Conservation (phyloP, 2,888 invertebrate genomes). For the Oscheius sp. region DNA sequence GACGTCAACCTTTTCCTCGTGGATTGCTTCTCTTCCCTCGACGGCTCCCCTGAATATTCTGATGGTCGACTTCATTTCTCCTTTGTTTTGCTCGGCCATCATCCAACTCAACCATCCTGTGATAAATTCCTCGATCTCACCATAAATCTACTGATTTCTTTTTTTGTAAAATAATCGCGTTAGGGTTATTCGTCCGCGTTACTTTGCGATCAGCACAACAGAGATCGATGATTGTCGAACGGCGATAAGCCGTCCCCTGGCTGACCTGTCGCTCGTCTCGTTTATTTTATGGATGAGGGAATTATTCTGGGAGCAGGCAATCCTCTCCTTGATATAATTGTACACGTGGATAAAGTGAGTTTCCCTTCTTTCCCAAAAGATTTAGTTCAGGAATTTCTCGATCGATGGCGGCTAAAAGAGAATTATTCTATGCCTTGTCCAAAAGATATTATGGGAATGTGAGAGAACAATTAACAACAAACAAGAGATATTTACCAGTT, state of each 20-base stretch:
- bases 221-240: not conserved
- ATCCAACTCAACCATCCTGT: constrained; percentile 18
- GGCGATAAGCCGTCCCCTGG: not conserved
- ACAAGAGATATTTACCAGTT: constrained; percentile 72
- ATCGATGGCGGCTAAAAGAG: constrained; percentile 86
- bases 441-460: constrained; percentile 87
- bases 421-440: constrained; percentile 94
- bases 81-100: constrained; percentile 8
- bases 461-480: constrained; percentile 40
- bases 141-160: constrained; percentile 19
- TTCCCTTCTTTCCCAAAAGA: not conserved
- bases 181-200: constrained; percentile 9
- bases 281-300: constrained; percentile 27
- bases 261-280: not conserved
- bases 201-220: constrained; percentile 9
- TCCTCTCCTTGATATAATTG: constrained; percentile 91
- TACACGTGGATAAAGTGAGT: constrained; percentile 9
- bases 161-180: constrained; percentile 1
- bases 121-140: not conserved
- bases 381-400: constrained; percentile 79
- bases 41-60: constrained; percentile 5
- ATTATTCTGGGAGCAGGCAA: constrained; percentile 92
- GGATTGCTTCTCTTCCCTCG: constrained; percentile 5
- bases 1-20: not conserved
- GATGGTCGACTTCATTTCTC: constrained; percentile 25